A percentile compares a stretch with the other conserved stretches of the same genome.
phyloP scores from a whole-genome alignment of 2,113 vertebrate genomes.

The Odocoileus virginianus region DNA sequence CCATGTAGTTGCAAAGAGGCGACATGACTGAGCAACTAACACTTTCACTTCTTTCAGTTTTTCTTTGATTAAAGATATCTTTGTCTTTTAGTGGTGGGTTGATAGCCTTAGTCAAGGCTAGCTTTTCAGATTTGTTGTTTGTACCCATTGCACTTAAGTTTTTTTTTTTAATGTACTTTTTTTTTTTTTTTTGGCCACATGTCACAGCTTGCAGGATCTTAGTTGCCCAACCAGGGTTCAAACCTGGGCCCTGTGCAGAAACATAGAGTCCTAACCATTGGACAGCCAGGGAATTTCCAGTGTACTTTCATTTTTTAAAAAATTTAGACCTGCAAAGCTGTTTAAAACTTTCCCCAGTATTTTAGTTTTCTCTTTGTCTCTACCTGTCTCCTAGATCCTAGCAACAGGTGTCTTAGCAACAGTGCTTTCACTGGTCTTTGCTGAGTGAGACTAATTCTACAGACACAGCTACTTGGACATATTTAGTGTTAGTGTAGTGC shows the following conservation, averaged over 20 bases:
- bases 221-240: neutral
- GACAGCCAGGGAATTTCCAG: neutral
- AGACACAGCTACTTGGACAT: neutral
- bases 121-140: neutral
- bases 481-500: neutral
- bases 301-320: neutral
- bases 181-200: neutral
- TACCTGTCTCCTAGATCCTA: neutral
- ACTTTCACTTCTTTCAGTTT: neutral
- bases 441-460: neutral
- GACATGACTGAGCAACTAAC: neutral
- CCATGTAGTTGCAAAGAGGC: neutral
- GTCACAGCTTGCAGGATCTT: neutral
- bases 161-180: neutral
- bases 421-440: neutral
- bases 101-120: neutral
- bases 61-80: neutral
- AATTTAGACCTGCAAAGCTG: neutral
- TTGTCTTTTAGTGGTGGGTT: neutral
- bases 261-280: neutral
- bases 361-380: neutral
- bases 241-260: neutral
- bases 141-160: neutral
- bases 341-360: neutral
- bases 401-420: neutral